These are phyloP conservation scores for Aleiodes alternator DNA, from an alignment of 2,888 invertebrate species.

Conservation along the genomic window DNA sequence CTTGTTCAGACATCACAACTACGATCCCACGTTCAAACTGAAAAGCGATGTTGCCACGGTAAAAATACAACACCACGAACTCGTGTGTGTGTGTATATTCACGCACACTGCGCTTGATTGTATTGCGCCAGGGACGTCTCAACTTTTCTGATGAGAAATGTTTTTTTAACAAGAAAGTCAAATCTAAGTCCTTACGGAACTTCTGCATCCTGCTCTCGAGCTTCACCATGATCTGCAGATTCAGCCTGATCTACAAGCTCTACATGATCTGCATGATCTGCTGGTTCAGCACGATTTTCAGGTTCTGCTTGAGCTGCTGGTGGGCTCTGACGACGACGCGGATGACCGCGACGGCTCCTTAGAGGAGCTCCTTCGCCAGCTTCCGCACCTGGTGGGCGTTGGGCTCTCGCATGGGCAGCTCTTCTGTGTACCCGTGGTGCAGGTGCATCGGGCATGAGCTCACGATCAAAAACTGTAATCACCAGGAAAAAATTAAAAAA, in stretches of 20 bases:
- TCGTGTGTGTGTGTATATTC: too few species aligned
- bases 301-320: conserved; percentile 1
- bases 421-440: not conserved
- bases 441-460: conserved; percentile 11
- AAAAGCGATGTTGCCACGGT: too few species aligned
- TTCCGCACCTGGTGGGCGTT: not conserved
- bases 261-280: not conserved
- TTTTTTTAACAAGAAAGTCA: too few species aligned
- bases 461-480: conserved; percentile 12
- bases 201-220: too few species aligned
- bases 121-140: too few species aligned
- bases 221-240: too few species aligned
- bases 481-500: not conserved
- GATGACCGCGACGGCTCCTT: conserved; percentile 10
- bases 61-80: too few species aligned
- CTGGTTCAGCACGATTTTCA: not conserved
- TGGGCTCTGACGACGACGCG: not conserved
- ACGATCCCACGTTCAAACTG: too few species aligned
- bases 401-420: not conserved
- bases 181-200: too few species aligned
- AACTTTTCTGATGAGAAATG: too few species aligned
- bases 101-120: too few species aligned
- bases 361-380: not conserved
- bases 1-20: too few species aligned
- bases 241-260: not conserved